These are phyloP conservation scores for Amphiprion clarkii DNA, from an alignment of 2,797 vertebrate species.

Conservation along the genomic window DNA sequence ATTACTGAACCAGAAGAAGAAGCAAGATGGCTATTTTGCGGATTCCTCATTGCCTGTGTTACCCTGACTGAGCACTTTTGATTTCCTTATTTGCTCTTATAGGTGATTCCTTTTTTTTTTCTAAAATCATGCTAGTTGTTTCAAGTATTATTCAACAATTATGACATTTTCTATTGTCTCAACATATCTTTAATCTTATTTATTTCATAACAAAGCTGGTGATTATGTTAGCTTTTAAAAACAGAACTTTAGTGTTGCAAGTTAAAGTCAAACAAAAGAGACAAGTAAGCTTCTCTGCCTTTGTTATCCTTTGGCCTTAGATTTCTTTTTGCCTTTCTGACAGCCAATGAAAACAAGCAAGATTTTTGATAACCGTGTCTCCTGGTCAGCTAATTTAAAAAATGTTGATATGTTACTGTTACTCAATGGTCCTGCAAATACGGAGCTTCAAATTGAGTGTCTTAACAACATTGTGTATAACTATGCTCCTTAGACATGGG, in stretches of 20 bases:
- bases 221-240: constrained; percentile 37
- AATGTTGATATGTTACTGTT: constrained; percentile 24
- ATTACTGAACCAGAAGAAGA: constrained; percentile 39
- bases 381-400: not conserved
- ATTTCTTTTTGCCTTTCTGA: constrained; percentile 50
- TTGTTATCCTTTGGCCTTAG: constrained; percentile 58
- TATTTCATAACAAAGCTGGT: constrained; percentile 63
- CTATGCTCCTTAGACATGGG: constrained; percentile 25
- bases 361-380: constrained; percentile 19
- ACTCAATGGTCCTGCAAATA: constrained; percentile 27
- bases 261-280: constrained; percentile 49
- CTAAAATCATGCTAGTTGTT: constrained; percentile 53
- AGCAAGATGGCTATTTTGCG: constrained; percentile 22
- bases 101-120: constrained; percentile 37
- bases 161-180: constrained; percentile 32
- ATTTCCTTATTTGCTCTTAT: constrained; percentile 39
- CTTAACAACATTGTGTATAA: constrained; percentile 42
- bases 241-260: constrained; percentile 23
- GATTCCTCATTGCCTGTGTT: constrained; percentile 51
- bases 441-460: constrained; percentile 47
- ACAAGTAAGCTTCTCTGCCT: constrained; percentile 49
- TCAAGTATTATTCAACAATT: constrained; percentile 38
- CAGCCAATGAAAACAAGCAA: constrained; percentile 16
- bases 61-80: constrained; percentile 72
- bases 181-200: constrained; percentile 62